phyloP scores from a whole-genome alignment of 2,113 vertebrate genomes.

The Phalacrocorax brasilianus region DNA sequence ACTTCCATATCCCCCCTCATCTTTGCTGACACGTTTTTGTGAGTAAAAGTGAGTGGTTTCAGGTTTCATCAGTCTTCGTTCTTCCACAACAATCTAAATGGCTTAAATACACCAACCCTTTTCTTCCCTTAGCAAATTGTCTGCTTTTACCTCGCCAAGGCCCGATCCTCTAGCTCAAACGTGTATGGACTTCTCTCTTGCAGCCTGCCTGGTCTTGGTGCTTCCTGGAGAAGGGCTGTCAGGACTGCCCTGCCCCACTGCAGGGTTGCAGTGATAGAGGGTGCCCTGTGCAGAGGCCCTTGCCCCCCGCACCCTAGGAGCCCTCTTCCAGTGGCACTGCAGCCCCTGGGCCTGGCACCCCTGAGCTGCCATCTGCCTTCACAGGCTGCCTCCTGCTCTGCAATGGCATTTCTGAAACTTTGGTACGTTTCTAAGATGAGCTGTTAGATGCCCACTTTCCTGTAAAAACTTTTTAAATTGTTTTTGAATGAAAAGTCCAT shows the following conservation, averaged over 20 bases:
- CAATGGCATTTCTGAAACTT: not conserved
- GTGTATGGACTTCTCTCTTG: not conserved
- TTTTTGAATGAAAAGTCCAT: not conserved
- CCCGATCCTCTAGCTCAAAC: not conserved
- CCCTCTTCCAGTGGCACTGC: not conserved
- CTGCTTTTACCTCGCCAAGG: not conserved
- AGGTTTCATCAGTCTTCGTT: not conserved
- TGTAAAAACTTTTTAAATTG: not conserved
- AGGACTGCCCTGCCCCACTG: not conserved
- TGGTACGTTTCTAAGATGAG: not conserved
- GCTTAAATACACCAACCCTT: not conserved
- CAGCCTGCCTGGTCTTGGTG: not conserved
- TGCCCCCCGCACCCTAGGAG: rapidly evolving
- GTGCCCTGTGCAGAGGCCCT: not conserved
- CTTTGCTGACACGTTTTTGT: not conserved
- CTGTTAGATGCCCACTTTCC: not conserved
- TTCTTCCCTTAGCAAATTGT: not conserved
- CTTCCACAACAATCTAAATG: not conserved
- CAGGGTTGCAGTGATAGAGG: not conserved
- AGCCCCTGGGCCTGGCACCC: too few relatives aligned
- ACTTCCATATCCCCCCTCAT: not conserved
- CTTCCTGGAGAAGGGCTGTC: not conserved
- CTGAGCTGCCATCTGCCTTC: not conserved
- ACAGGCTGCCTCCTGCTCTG: not conserved
- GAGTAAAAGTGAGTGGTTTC: not conserved